Percentiles rank a stretch among this genome's conserved stretches.
phyloP scores from a whole-genome alignment of 2,888 invertebrate genomes.

The Meteorus cinctellus region DNA sequence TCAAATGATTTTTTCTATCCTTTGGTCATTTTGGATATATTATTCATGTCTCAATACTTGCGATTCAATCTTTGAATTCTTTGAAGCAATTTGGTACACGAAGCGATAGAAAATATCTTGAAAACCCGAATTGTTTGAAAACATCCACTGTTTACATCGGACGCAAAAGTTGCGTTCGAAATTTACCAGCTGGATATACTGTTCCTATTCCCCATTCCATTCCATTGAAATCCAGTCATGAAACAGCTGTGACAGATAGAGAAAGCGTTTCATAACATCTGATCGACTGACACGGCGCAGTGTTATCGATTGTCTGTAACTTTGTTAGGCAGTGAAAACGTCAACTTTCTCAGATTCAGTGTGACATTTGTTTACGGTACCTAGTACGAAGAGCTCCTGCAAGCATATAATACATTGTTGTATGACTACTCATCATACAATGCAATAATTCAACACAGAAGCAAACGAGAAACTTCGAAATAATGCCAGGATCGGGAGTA shows the following conservation, averaged over 20 bases:
- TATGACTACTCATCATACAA: conserved; percentile 17
- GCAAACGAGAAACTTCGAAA: conserved; percentile 4
- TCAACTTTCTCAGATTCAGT: neutral
- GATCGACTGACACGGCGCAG: neutral
- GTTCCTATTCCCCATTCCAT: too few species aligned
- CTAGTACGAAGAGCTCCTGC: conserved; percentile 7
- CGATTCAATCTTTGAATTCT: too few species aligned
- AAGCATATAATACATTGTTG: neutral
- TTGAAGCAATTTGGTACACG: too few species aligned
- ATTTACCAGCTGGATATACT: too few species aligned
- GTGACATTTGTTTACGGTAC: conserved; percentile 40
- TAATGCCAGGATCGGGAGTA: conserved; percentile 62
- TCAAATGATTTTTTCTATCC: too few species aligned
- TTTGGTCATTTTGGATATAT: too few species aligned
- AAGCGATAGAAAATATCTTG: too few species aligned
- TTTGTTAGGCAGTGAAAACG: neutral
- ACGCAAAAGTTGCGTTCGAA: too few species aligned
- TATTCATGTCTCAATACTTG: too few species aligned
- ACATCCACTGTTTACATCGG: too few species aligned
- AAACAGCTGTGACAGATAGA: neutral
- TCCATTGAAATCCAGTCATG: neutral
- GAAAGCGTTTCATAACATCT: neutral
- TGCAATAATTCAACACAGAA: conserved; percentile 10
- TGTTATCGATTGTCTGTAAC: conserved; percentile 4
- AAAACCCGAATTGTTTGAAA: too few species aligned